Evolutionary conservation across 1,140 invertebrate species (phyloP), one percentile per base, ranked within the genome.

Genomic region (Brachionus manjavacas): DNA sequence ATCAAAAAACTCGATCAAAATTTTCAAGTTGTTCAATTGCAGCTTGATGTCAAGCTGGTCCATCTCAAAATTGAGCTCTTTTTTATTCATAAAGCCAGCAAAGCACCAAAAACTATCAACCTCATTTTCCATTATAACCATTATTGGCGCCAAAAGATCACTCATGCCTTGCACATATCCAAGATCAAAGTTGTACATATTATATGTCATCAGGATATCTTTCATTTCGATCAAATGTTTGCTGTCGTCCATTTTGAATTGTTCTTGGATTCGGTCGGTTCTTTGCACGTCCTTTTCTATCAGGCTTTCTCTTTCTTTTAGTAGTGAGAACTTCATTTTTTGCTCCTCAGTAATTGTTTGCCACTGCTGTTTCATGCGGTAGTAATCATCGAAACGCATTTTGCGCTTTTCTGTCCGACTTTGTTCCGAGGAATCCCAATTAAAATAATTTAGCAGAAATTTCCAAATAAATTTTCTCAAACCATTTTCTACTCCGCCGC

Each of bases 181-280:
- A 84, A 99, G 90, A 91, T 99, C 97, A 90, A 99, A 99, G 90
- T 99, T 98, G 88, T 98, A 98, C 96, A 99, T 98, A n/a, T 96
- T 94, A 89, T 99, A 99, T 0, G 97, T 99, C 95, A 99, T 97
- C 1, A 99, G 91, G 87, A 99, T 95, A 87, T 98, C 95, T 86
- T 94, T 92, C 1, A 99, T 89, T 20, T 94, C 91, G 81, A 92
- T 90, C 39, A 99, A 90, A 90, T 99, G 96, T 9, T 93, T 92
- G 90, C 97, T 97, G 86, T 95, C 92, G 85, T 97, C 95, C 1
- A 95, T 96, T 31, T 93, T 92, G 89, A 94, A 99, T 88, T 94
- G 99, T 9, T 93, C 92, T 87, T 96, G 93, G 4, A 93, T 94
- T 87, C 98, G 91, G 89, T 99, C 98, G 12, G 97, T 99, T 86